Conservation (phyloP, 2,797 vertebrate genomes). For the Phalanger gymnotis region DNA sequence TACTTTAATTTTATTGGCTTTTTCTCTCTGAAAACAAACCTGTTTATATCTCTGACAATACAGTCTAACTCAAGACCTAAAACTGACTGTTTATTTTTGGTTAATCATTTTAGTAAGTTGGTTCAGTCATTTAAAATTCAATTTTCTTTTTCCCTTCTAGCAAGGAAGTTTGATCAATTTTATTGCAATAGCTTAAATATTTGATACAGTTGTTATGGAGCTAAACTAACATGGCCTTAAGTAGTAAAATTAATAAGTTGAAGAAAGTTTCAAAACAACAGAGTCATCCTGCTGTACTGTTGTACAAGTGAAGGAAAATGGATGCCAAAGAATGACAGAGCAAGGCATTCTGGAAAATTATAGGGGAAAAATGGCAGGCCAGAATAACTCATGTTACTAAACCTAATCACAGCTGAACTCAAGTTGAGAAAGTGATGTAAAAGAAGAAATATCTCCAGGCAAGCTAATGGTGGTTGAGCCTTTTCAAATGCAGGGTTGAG, state of each 20-base stretch:
- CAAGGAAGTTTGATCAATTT: background rate
- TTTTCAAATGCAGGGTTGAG: background rate
- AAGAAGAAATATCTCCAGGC: background rate
- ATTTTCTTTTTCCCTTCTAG: background rate
- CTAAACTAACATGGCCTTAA: background rate
- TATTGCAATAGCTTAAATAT: background rate
- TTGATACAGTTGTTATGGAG: background rate
- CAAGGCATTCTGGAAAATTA: background rate
- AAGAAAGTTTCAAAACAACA: background rate
- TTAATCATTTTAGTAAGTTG: background rate
- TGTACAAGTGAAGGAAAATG: background rate
- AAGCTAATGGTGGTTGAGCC: background rate
- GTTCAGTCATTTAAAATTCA: background rate
- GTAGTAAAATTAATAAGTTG: background rate
- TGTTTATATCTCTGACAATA: background rate
- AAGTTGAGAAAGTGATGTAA: background rate
- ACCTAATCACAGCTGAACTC: background rate
- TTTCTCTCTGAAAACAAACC: no score
- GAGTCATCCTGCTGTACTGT: background rate
- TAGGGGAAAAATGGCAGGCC: background rate
- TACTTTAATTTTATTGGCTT: no score
- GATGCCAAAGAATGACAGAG: background rate
- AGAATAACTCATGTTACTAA: background rate
- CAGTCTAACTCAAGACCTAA: background rate
- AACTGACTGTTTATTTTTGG: background rate